Evolutionary conservation across 2,113 vertebrate species (phyloP).

Genomic region (Genyomyrus donnyi): DNA sequence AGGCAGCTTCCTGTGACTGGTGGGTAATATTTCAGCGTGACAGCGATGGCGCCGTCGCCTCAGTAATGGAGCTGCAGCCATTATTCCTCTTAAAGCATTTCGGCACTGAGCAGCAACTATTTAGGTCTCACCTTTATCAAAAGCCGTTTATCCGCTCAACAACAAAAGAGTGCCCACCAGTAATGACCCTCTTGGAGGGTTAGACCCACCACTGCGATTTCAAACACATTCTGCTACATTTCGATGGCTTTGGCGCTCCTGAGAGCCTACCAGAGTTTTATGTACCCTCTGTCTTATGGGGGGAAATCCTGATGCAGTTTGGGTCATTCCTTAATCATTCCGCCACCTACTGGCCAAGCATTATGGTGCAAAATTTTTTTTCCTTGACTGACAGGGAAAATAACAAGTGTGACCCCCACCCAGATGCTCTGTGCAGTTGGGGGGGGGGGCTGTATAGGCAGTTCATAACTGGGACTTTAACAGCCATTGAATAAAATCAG

Average conservation of each 20-base stretch:
- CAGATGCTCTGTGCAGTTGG: background rate
- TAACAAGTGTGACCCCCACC: background rate
- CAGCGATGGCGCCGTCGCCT: background rate
- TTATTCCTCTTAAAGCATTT: background rate
- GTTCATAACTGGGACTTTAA: background rate
- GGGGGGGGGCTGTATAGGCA: background rate
- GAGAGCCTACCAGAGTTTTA: background rate
- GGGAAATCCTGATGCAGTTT: background rate
- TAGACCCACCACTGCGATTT: background rate
- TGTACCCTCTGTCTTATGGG: background rate
- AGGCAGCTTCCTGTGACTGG: background rate
- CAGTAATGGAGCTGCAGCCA: background rate
- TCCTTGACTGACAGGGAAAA: background rate
- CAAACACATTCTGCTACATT: background rate
- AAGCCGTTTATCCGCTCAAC: background rate
- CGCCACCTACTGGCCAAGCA: background rate
- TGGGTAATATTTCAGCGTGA: background rate
- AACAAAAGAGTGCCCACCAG: background rate
- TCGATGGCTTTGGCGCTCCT: background rate
- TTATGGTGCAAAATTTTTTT: background rate
- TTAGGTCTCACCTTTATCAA: background rate
- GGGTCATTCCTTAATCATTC: background rate
- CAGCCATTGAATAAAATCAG: background rate
- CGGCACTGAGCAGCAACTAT: background rate
- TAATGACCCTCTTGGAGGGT: background rate